Base-by-base conservation (phyloP, 2,888 invertebrate species). In the Drosophila anomalipes region DNA sequence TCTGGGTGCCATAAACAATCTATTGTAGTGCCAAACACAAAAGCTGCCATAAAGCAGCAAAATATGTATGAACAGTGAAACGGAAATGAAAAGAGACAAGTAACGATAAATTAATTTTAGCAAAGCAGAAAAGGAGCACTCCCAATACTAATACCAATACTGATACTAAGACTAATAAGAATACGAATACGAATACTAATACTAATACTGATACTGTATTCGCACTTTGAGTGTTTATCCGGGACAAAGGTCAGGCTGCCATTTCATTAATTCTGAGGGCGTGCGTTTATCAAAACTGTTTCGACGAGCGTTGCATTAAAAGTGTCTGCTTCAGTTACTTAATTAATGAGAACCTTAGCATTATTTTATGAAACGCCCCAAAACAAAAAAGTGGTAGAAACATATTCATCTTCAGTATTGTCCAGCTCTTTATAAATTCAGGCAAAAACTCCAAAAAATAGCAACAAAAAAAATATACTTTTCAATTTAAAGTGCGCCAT, bases 241-340 rank as follows among this genome's bases (percentile, higher is more conserved):
- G 22, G 10, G n/a, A n/a, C 44, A 56, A 61, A 75, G 66, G 69
- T 72, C 59, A 62, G 3, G 32, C 56, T 57, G 72, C 57, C 72
- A 75, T 81, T 87, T 82, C 83, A 86, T 86, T 90, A 86, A 86
- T 88, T 86, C 70, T 30, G 52, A 70, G 57, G 70, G 78, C 79
- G 86, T 58, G 57, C 66, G 74, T 80, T 77, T 87, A 77, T 85
- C 88, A 84, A 72, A 82, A 87, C 64, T 56, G 71, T 70, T 77
- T 69, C 69, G 63, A 62, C 61, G 53, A 72, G 67, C 63, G 73
- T 74, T 30, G 82, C 76, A 73, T 73, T 85, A 82, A 82, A 74
- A 74, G 65, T 60, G 88, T 76, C 79, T 71, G 72, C 68, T 81
- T 68, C 61, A 67, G 68, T 70, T 76, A 53, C 61, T 86, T 90